Evolutionary conservation across 2,113 vertebrate species (phyloP), one percentile per base, ranked within the genome.

Genomic region (Muntiacus muntjak): DNA sequence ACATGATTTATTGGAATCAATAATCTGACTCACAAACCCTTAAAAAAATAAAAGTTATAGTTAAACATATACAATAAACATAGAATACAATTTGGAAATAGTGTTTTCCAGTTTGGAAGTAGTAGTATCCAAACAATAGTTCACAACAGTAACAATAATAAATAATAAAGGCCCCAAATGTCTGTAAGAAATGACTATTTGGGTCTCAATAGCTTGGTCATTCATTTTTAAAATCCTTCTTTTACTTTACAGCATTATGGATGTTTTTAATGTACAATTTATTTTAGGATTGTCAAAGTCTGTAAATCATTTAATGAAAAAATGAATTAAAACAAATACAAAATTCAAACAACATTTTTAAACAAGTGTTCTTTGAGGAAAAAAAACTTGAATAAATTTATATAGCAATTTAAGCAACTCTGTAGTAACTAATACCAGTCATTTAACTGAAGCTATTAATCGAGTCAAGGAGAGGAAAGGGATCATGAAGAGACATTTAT

Each of bases 311-410:
- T 94, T 87, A 74, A 79, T 52, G 36, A 78, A 83, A 83, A 95
- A 84, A 67, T 78, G 40, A 95, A 89, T 62, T 54, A 55, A 15
- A 91, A 40, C 16, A 94, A 86, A 93, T 78, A 62, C 23, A 91
- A 96, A 87, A 87, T 12, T 93, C 55, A 92, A 89, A 50, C 26
- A 89, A 50, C 21, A 85, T 40, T 87, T 90, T 62, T 62, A 81
- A 91, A 67, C 6, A 83, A 64, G 43, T 28, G 30, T 78, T 95
- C 76, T 97, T 67, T 54, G 19, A 86, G 47, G 25, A 36, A 96
- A 92, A 95, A 95, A 87, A 52, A 21, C 3, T 58, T 96, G 40
- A 78, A 91, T 87, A 95, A 26, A 86, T 87, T 88, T 88, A 95
- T 86, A 91, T 26, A 91, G 52, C 16, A 91, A 60, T 89, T 86